phyloP scores from a whole-genome alignment of 2,113 vertebrate species.

The Sceloporus tristichus region DNA sequence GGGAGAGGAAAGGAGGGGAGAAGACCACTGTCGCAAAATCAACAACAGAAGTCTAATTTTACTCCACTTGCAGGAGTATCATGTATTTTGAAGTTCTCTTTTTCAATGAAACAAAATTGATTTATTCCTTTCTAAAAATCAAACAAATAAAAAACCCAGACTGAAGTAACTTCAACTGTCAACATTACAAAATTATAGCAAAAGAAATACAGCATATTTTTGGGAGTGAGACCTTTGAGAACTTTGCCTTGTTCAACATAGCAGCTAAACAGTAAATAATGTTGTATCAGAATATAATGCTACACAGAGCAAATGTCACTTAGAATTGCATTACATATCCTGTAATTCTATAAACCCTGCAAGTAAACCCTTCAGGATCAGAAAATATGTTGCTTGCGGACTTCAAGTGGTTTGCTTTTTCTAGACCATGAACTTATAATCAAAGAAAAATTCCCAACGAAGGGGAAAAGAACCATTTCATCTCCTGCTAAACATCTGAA shows the following conservation, averaged over 20 bases:
- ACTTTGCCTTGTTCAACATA: conserved; percentile 20
- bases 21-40: not conserved
- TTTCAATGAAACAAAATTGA: conserved; percentile 45
- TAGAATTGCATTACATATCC: not conserved
- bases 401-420: conserved; percentile 52
- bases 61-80: conserved; percentile 33
- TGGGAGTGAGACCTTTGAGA: not conserved
- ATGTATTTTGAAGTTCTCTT: not conserved
- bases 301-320: not conserved
- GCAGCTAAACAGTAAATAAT: not conserved
- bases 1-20: not conserved
- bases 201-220: conserved; percentile 58
- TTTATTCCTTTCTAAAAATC: not conserved
- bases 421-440: conserved; percentile 25
- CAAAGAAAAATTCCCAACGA: conserved; percentile 58
- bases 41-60: conserved; percentile 38
- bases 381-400: conserved; percentile 12
- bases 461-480: conserved; percentile 33
- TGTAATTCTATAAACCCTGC: not conserved
- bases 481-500: conserved; percentile 52
- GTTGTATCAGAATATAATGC: not conserved
- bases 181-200: conserved; percentile 56
- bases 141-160: not conserved
- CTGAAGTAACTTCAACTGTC: conserved; percentile 29
- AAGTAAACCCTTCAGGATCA: not conserved